Percentiles rank a stretch among this genome's conserved stretches.
phyloP scores from a whole-genome alignment of 2,888 invertebrate genomes.

The Notodonta dromedarius region DNA sequence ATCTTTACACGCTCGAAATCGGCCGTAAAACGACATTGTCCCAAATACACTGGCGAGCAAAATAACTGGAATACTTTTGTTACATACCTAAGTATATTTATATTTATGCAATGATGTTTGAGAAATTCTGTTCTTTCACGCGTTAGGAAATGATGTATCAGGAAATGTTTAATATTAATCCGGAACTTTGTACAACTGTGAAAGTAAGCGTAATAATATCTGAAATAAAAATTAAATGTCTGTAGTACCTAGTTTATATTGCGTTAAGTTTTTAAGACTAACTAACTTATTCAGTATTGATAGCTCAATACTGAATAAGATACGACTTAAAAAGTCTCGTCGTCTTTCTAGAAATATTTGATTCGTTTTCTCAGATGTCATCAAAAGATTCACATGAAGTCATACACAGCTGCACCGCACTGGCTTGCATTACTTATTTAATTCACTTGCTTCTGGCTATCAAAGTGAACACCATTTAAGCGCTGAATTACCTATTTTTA shows the following conservation, averaged over 20 bases:
- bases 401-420: neutral
- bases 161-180: neutral
- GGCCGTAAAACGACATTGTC: slow-evolving; percentile 38
- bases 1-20: slow-evolving; percentile 42
- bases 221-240: neutral
- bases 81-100: slow-evolving; percentile 11
- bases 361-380: no score
- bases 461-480: no score
- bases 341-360: no score
- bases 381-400: no score
- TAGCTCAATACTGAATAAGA: no score
- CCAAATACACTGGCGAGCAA: slow-evolving; percentile 33
- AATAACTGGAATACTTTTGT: slow-evolving; percentile 45
- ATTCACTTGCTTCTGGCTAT: no score
- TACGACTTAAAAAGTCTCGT: no score
- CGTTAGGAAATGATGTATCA: slow-evolving; percentile 5
- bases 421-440: no score
- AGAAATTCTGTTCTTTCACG: slow-evolving; percentile 36
- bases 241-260: neutral
- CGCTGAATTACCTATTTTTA: neutral
- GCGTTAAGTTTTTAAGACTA: neutral
- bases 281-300: no score
- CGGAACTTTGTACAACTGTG: neutral
- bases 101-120: slow-evolving; percentile 26
- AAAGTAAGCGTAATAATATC: no score